Base-by-base conservation (phyloP, 2,888 invertebrate genomes). In the Dinocampus coccinellae region DNA sequence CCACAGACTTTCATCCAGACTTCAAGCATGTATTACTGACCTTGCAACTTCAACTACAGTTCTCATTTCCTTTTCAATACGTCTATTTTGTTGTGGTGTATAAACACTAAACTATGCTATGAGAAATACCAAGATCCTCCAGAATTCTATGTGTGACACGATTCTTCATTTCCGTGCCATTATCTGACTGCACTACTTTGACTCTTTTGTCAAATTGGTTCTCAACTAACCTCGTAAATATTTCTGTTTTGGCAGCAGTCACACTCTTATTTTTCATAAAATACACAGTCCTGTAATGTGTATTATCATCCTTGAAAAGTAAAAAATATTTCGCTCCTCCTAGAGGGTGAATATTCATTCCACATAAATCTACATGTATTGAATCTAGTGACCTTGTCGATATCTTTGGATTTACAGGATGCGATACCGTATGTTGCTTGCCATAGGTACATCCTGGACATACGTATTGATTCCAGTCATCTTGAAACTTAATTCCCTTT, bases 41-140 rank as follows among this genome's bases (percentile, higher is more conserved):
- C 82, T 72, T 36, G 82, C 80, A 68, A 81, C 74, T 68, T 84
- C 83, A 3, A 81, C 80, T 20, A 84, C 73, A 13, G 81, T 84
- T 26, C 83, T 69, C 81, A 83, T 84, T 76, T 84, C 81, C 61
- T 83, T 74, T 73, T 84, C 82, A 29, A 83, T 81, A 60, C 82
- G 36, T 10, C 82, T 80, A 73, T 84, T 85, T 67, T 84, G 81
- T 75, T 84, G 76, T 20, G 82, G 82, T 36, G 82, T 80, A 61
- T 84, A 81, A 0, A 78, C 22, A 29, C 16, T 70, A 64, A 78
- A 73, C 64, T 62, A 74, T 0, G 22, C 62, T n/a, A 52, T 81
- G 79, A 67, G 78, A 76, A 6, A 84, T 73, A 73, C 82, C 83
- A 6, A 81, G 70, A 22, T 79, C 69, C 7, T 80, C 77, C 62